A percentile compares a stretch with the other conserved stretches of the same genome.
Conservation (phyloP, 2,888 invertebrate genomes). For the Steinernema scapterisci region DNA sequence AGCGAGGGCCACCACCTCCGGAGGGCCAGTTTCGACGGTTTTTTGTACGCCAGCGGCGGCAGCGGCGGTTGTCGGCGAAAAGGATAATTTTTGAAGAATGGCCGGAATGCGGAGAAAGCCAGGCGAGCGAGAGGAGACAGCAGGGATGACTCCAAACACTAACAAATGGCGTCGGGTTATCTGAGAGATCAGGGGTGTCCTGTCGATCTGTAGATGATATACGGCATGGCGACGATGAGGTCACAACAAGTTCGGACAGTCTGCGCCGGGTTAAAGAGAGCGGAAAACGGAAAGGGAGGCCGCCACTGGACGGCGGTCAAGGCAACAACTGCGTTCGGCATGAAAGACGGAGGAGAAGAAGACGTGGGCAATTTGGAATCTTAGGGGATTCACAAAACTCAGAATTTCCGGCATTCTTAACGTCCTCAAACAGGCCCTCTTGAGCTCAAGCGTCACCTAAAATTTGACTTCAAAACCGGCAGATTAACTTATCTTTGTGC, state of each 20-base stretch:
- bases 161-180: constrained; percentile 32
- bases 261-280: background rate
- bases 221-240: constrained; percentile 32
- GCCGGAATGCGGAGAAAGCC: background rate
- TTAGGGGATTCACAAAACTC: too few relatives aligned
- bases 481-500: too few relatives aligned
- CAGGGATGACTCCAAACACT: background rate
- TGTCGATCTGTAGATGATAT: constrained; percentile 31
- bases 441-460: too few relatives aligned
- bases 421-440: too few relatives aligned
- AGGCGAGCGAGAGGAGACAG: background rate
- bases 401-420: too few relatives aligned
- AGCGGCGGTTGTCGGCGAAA: background rate
- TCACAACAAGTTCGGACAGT: constrained; percentile 28
- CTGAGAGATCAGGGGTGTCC: constrained; percentile 15
- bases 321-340: background rate
- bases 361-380: background rate
- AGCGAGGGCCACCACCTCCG: constrained; percentile 20
- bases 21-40: background rate
- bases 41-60: background rate
- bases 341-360: background rate
- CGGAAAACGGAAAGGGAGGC: constrained; percentile 21
- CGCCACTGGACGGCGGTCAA: constrained; percentile 12
- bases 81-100: background rate
- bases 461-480: too few relatives aligned